Evolutionary conservation across 2,113 vertebrate species (phyloP).

Genomic region (Castor canadensis): DNA sequence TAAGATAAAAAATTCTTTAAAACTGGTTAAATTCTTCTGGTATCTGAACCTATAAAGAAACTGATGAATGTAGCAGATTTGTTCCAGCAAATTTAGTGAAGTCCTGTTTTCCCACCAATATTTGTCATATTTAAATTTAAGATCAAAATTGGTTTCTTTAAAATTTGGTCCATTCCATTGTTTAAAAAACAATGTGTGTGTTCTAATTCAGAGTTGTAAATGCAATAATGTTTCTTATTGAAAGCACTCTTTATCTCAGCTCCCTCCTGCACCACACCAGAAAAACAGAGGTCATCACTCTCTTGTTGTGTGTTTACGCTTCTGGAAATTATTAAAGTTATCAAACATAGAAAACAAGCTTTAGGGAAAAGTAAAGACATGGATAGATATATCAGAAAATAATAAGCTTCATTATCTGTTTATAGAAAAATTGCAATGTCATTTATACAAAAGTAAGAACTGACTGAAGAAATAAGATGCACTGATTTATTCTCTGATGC

Average conservation of each 20-base stretch:
- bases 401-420: not conserved
- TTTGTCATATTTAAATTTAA: not conserved
- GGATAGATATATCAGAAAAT: not conserved
- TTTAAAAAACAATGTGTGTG: too few species aligned
- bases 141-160: conserved; percentile 29
- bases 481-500: not conserved
- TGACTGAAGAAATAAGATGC: not conserved
- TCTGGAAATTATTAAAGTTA: not conserved
- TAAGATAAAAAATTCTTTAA: conserved; percentile 9
- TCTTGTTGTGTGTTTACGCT: not conserved
- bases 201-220: too few species aligned
- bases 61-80: not conserved
- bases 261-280: not conserved
- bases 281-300: not conserved
- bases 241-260: not conserved
- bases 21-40: conserved; percentile 42
- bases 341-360: conserved; percentile 23
- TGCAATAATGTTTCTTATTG: not conserved
- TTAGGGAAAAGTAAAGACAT: not conserved
- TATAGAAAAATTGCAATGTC: not conserved
- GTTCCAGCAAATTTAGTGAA: not conserved
- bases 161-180: not conserved
- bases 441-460: not conserved
- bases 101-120: not conserved
- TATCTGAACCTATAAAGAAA: not conserved